A percentile compares a stretch with the other conserved stretches of the same genome.
Conservation (phyloP, 2,797 vertebrate species). For the Australoheros facetus region DNA sequence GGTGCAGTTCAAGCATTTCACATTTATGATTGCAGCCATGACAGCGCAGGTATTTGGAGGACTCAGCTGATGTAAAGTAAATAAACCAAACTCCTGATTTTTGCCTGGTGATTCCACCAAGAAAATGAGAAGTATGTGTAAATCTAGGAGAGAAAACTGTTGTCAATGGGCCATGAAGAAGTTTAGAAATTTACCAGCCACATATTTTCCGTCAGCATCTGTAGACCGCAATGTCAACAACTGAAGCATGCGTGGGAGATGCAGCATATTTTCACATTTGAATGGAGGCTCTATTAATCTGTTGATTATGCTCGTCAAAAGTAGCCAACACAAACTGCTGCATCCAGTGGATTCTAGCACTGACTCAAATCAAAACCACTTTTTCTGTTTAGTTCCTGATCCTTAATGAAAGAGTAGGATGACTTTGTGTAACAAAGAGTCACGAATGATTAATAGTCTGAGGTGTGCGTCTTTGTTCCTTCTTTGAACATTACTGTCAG, state of each 20-base stretch:
- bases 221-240: slow-evolving; percentile 9
- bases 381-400: slow-evolving; percentile 31
- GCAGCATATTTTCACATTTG: slow-evolving; percentile 20
- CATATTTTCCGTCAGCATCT: slow-evolving; percentile 15
- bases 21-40: not conserved
- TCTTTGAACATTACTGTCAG: slow-evolving; percentile 52
- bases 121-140: not conserved
- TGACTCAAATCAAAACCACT: slow-evolving; percentile 14
- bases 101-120: not conserved
- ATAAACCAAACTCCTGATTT: not conserved
- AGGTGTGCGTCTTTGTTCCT: slow-evolving; percentile 54
- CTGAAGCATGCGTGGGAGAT: slow-evolving; percentile 3
- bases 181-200: slow-evolving; percentile 10
- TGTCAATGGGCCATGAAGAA: not conserved
- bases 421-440: slow-evolving; percentile 41
- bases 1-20: not conserved
- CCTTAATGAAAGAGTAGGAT: slow-evolving; percentile 42
- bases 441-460: slow-evolving; percentile 52
- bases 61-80: not conserved
- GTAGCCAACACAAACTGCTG: slow-evolving; percentile 16
- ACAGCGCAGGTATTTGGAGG: not conserved
- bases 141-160: not conserved
- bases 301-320: slow-evolving; percentile 19
- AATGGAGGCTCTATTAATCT: slow-evolving; percentile 34
- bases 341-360: slow-evolving; percentile 4